Evolutionary conservation across 1,140 invertebrate species (phyloP).

Genomic region (Drosophila insularis): DNA sequence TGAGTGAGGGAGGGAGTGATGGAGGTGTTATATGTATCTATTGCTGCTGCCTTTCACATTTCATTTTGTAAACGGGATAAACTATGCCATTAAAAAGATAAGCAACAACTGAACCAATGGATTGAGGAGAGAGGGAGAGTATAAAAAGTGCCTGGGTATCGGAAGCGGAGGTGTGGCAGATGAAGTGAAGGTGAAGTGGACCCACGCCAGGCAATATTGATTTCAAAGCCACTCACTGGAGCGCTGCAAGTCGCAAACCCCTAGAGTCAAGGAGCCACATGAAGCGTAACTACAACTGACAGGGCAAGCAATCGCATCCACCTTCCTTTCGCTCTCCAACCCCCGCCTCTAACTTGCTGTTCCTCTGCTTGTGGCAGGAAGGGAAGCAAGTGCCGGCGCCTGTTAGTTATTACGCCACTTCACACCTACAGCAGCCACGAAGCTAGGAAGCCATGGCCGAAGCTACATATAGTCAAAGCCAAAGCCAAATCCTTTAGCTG

Average conservation of each 20-base stretch:
- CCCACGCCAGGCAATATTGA: slow-evolving; percentile 56
- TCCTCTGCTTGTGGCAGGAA: slow-evolving; percentile 26
- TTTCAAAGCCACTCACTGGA: slow-evolving; percentile 67
- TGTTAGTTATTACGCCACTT: slow-evolving; percentile 77
- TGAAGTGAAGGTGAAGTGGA: neutral
- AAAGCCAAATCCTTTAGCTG: slow-evolving; percentile 57
- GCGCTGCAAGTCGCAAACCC: slow-evolving; percentile 57
- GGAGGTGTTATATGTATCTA: neutral
- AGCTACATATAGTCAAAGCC: neutral
- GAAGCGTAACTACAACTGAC: slow-evolving; percentile 59
- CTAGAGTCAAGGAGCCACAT: slow-evolving; percentile 39
- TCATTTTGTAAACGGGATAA: slow-evolving; percentile 73
- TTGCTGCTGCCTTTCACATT: slow-evolving; percentile 56
- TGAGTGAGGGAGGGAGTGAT: slow-evolving; percentile 70
- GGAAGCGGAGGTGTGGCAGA: neutral
- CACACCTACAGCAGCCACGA: slow-evolving; percentile 49
- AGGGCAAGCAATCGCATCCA: slow-evolving; percentile 11
- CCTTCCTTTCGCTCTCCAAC: neutral
- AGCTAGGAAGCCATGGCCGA: slow-evolving; percentile 15
- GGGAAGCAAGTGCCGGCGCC: slow-evolving; percentile 50
- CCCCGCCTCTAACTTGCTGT: neutral
- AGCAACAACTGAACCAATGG: slow-evolving; percentile 41
- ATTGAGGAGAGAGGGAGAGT: slow-evolving; percentile 19
- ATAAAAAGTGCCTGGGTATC: neutral
- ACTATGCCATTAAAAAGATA: slow-evolving; percentile 77